Base-by-base conservation (phyloP, 2,113 vertebrate genomes). In the Saccopteryx leptura region DNA sequence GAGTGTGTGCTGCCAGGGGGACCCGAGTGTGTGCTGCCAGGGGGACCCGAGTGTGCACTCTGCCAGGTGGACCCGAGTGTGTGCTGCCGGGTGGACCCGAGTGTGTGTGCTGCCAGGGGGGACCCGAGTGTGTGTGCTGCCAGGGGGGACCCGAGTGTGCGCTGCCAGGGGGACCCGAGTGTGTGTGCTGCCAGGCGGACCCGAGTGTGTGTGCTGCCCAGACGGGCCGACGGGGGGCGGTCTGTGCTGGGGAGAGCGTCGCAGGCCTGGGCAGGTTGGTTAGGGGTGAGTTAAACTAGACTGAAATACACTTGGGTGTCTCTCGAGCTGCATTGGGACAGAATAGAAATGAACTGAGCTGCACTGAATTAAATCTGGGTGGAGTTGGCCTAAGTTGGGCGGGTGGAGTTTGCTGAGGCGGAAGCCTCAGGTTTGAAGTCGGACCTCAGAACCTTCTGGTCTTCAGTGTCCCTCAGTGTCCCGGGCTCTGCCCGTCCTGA, bases 401-500 rank as follows among this genome's bases (percentile, higher is more conserved):
- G 10, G 60, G 31, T 5, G 52, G 84, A 5, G 5, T 58, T 13
- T 28, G 28, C 71, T 24, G 26, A n/a, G 72, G 11, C 0, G n/a
- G 56, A 15, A 17, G 26, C 56, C 69, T 56, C 17, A 1, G 50
- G 23, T 33, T 13, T 19, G 31, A 46, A 33, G 8, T 39, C 60
- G 69, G 39, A 56, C 5, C 9, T 60, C 13, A 74, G n/a, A 15
- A 5, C 9, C 7, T 33, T 5, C 18, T 61, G 0, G 46, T 17
- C 21, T 48, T 14, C 0, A 19, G 23, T 0, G 19, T 6, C 88
- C 23, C 48, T 24, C 17, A 2, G 46, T 3, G 2, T 58, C 21
- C 0, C 14, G 0, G 18, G 33, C 52, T 48, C 31, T 26, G 63
- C 31, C n/a, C 2, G 1, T 1, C 26, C 69, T 17, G 31, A 5